Conservation (phyloP, 2,888 invertebrate species). For the Eristalis arbustorum region DNA sequence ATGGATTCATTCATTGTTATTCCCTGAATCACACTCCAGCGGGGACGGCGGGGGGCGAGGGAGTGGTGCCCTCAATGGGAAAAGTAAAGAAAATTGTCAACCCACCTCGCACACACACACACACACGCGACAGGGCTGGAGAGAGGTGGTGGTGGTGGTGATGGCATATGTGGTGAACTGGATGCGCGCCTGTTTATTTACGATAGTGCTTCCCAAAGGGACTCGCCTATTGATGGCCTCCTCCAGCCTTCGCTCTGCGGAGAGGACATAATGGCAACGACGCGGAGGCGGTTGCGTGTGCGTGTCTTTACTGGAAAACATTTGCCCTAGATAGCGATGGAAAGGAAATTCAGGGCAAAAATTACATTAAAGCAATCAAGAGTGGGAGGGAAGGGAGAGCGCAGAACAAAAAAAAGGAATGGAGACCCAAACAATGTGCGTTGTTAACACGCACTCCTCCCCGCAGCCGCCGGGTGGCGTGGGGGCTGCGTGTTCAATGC, state of each 20-base stretch:
- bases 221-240: background rate
- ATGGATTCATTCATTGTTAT: background rate
- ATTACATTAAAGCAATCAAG: conserved; percentile 27
- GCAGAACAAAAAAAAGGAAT: too few relatives aligned
- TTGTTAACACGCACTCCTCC: too few relatives aligned
- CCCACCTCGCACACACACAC: background rate
- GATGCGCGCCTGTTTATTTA: conserved; percentile 32
- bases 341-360: conserved; percentile 23
- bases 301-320: background rate
- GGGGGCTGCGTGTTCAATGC: too few relatives aligned
- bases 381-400: background rate
- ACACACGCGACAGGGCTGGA: background rate
- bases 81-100: conserved; percentile 24
- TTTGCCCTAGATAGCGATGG: conserved; percentile 13
- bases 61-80: background rate
- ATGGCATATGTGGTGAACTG: conserved; percentile 14
- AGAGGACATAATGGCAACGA: too few relatives aligned
- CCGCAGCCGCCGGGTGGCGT: too few relatives aligned
- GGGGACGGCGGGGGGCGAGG: too few relatives aligned
- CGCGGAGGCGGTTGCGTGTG: too few relatives aligned
- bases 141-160: background rate
- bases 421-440: too few relatives aligned
- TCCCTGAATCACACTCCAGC: background rate
- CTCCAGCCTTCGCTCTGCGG: too few relatives aligned
- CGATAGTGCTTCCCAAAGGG: conserved; percentile 18